Evolutionary conservation across 2,113 vertebrate genomes (phyloP).

Genomic region (Lagopus muta): DNA sequence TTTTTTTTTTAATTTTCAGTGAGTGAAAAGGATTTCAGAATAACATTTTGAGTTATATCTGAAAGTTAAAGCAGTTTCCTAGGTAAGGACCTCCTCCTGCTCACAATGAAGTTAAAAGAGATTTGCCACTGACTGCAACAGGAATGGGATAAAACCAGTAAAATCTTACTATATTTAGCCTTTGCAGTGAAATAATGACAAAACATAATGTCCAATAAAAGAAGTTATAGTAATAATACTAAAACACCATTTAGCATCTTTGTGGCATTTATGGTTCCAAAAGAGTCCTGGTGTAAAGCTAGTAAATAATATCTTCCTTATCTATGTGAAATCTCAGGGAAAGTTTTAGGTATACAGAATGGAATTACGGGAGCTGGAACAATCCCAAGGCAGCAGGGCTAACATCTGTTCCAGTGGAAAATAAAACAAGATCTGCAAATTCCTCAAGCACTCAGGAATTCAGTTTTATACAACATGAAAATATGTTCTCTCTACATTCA

Average conservation of each 20-base stretch:
- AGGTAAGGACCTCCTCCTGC: neutral
- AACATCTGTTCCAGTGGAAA: constrained; percentile 45
- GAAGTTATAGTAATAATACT: neutral
- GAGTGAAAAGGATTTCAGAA: neutral
- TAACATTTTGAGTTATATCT: neutral
- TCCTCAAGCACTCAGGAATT: constrained; percentile 16
- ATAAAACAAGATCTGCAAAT: constrained; percentile 35
- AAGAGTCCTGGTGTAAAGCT: neutral
- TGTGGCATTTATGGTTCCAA: neutral
- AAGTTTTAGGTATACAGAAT: constrained; percentile 31
- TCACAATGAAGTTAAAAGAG: neutral
- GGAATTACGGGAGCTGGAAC: constrained; percentile 34
- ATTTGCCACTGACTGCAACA: neutral
- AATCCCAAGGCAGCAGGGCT: constrained; percentile 31
- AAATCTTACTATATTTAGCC: neutral
- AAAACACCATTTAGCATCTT: neutral
- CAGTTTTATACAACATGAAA: constrained; percentile 1
- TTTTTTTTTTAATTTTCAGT: neutral
- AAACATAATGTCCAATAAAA: neutral
- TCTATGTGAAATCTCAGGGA: constrained; percentile 23
- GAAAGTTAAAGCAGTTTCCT: neutral
- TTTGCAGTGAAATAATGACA: neutral
- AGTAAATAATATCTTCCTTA: constrained; percentile 48
- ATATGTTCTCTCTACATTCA: neutral
- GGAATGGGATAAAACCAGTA: neutral